Conservation (phyloP, 1,140 invertebrate species). For the Lanistes nyassanus region DNA sequence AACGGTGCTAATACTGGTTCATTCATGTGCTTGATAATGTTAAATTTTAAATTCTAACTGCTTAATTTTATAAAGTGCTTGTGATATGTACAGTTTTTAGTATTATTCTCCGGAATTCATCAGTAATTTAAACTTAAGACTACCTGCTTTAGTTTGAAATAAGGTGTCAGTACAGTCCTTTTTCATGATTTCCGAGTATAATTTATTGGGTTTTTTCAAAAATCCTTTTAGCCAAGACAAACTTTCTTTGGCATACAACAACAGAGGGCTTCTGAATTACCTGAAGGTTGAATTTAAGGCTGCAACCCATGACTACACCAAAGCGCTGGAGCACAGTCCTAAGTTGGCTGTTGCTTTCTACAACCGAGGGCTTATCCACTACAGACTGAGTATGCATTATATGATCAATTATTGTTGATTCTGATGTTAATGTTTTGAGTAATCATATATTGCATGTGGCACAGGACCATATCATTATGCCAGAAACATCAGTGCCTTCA, state of each 20-base stretch:
- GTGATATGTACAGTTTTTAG: no score
- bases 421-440: no score
- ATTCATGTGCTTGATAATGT: no score
- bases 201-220: conserved; percentile 6
- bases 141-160: no score
- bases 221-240: conserved; percentile 37
- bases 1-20: no score
- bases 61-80: background rate
- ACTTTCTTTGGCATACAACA: conserved; percentile 63
- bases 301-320: conserved; percentile 63
- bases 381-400: conserved; percentile 53
- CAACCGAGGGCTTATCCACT: conserved; percentile 65
- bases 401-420: background rate
- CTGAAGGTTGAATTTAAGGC: conserved; percentile 64
- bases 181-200: background rate
- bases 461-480: no score
- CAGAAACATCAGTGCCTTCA: no score
- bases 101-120: background rate
- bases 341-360: conserved; percentile 59
- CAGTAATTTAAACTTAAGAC: background rate
- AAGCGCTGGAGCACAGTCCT: conserved; percentile 50
- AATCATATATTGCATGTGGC: no score
- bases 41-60: no score
- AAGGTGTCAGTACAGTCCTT: background rate
- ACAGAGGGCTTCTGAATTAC: conserved; percentile 63